Evolutionary conservation across 2,113 vertebrate genomes (phyloP).

Genomic region (Arothron firmamentum): DNA sequence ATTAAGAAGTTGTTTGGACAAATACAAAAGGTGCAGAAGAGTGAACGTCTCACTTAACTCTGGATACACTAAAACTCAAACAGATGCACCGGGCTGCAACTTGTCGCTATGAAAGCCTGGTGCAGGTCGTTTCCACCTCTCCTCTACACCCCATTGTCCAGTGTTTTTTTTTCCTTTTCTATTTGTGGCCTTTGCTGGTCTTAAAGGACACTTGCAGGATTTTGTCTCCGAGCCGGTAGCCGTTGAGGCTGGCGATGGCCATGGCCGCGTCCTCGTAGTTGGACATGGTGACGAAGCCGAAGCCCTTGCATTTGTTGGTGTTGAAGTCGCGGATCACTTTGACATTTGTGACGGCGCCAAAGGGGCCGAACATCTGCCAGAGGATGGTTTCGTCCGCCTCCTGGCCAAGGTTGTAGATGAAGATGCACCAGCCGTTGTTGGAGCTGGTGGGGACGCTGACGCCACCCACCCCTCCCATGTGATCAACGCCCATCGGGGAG

Average conservation of each 20-base stretch:
- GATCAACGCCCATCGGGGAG: conserved; percentile 97
- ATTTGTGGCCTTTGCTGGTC: conserved; percentile 99
- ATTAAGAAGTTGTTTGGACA: conserved; percentile 78
- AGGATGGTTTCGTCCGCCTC: conserved; percentile 97
- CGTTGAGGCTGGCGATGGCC: conserved; percentile 98
- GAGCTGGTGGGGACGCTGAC: conserved; percentile 87
- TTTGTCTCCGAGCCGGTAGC: conserved; percentile 98
- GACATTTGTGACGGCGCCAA: conserved; percentile 97
- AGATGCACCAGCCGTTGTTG: conserved; percentile 97
- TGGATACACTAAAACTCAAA: conserved; percentile 75
- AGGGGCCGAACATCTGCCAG: conserved; percentile 99
- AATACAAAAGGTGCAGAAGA: conserved; percentile 86
- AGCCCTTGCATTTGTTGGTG: conserved; percentile 99
- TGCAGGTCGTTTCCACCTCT: conserved; percentile 18
- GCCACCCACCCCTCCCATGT: conserved; percentile 93
- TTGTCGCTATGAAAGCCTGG: conserved; percentile 36
- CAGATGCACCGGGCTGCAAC: conserved; percentile 52
- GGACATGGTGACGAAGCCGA: conserved; percentile 99
- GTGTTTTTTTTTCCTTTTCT: conserved; percentile 44
- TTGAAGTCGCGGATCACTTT: conserved; percentile 99
- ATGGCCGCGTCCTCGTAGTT: conserved; percentile 99
- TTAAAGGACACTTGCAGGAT: conserved; percentile 99
- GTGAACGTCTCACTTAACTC: conserved; percentile 59
- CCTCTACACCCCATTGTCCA: conserved; percentile 43
- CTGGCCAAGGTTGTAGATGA: conserved; percentile 98